Base-by-base conservation (phyloP, 2,113 vertebrate genomes). In the Ameiurus melas region DNA sequence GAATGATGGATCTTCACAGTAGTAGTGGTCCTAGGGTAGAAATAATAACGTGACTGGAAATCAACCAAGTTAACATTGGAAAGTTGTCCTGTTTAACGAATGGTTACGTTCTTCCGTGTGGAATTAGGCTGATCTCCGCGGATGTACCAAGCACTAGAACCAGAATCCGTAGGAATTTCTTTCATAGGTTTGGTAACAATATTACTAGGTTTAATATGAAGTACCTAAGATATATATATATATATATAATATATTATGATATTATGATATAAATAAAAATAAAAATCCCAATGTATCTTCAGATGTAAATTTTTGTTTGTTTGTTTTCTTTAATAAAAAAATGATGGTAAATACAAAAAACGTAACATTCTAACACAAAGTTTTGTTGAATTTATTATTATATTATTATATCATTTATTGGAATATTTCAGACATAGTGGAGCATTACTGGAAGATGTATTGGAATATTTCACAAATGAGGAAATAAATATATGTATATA, bases 1-100 rank as follows among this genome's bases (percentile, higher is more conserved):
- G 19, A 60, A 62, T 83, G 80, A 83, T 83, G 80, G 80, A 83
- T 83, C 20, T 83, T 60, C 80, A 57, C 53, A 57, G 78, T 81
- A 55, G 14, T 30, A 57, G 47, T 51, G 9, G 47, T 51, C 4
- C 22, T 77, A 20, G 14, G 25, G 73, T 22, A 51, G 77, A 16
- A 79, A 79, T n/a, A 55, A 53, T 14, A 53, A 53, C 43, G 5
- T 7, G 39, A 47, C 7, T 47, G 20, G 22, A 47, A 77, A 77
- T 25, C 39, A 77, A 25, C 73, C 47, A 77, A 43, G 39, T 25
- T 51, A 51, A 51, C 47, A 51, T 51, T 0, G 4, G 1, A 30
- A n/a, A n/a, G 5, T 78, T n/a, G 0, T 17, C 13, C 2, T n/a
- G 47, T 53, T 55, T 10, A 79, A 19, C 16, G 1, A n/a, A 53